Conservation (phyloP, 2,888 invertebrate species). For the Yponomeuta plumbellus region DNA sequence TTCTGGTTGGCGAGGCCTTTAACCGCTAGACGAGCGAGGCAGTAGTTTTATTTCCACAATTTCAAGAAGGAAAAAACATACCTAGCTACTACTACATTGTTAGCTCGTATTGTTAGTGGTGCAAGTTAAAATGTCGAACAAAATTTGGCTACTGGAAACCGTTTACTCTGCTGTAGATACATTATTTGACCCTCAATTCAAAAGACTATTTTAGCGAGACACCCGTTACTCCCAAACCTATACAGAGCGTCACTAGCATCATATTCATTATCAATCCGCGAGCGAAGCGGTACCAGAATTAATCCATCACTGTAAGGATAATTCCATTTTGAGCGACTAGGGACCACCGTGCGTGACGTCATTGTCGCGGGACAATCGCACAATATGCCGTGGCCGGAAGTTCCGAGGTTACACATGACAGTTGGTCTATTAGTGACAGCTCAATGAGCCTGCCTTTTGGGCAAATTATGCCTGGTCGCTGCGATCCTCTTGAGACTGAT, state of each 20-base stretch:
- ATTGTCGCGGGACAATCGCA: not conserved
- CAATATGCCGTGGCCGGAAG: not conserved
- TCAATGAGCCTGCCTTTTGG: not conserved
- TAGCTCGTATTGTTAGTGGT: no score
- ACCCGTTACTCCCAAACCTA: not conserved
- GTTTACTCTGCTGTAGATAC: not conserved
- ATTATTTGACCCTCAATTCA: not conserved
- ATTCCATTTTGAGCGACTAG: not conserved
- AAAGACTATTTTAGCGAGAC: not conserved
- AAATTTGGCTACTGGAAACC: no score
- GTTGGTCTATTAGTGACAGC: not conserved
- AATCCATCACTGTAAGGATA: conserved; percentile 12
- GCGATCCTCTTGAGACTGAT: not conserved
- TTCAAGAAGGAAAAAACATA: no score
- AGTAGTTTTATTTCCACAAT: no score
- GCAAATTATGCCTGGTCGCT: not conserved
- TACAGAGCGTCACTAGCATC: not conserved
- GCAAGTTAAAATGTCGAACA: no score
- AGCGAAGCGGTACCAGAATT: not conserved
- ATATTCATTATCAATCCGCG: not conserved
- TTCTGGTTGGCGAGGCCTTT: no score
- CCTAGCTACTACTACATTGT: no score
- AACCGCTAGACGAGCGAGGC: no score
- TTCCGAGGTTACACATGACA: not conserved
- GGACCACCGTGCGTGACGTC: conserved; percentile 10